Conservation (phyloP, 1,140 invertebrate genomes). For the Sitobion miscanthi region DNA sequence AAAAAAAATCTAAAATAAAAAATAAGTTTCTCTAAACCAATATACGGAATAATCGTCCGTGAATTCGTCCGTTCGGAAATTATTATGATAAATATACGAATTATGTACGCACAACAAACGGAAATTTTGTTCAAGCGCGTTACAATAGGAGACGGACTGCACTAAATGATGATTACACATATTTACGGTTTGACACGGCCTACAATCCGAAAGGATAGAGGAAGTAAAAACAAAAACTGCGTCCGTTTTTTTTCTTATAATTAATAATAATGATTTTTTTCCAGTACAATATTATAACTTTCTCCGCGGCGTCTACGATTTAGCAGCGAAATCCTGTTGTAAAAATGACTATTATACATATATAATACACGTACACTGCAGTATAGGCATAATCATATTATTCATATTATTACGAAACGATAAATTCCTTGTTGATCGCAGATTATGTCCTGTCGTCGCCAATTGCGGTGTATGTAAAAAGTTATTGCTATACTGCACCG, state of each 20-base stretch:
- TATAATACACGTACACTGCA: neutral
- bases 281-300: neutral
- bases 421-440: neutral
- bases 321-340: neutral
- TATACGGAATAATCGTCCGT: neutral
- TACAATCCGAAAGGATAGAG: neutral
- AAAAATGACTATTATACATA: no score
- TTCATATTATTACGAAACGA: neutral
- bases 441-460: neutral
- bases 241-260: neutral
- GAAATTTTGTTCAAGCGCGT: neutral
- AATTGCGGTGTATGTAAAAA: neutral
- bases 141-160: neutral
- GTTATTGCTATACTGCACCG: neutral
- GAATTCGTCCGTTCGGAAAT: neutral
- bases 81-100: slow-evolving; percentile 9
- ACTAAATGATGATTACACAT: neutral
- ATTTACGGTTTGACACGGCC: neutral
- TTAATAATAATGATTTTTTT: neutral
- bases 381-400: no score
- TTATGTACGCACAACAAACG: neutral
- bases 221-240: no score
- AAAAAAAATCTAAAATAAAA: neutral
- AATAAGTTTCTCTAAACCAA: neutral
- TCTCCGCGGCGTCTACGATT: neutral